Conservation (phyloP, 2,797 vertebrate species). For the Rhynchonycteris naso region DNA sequence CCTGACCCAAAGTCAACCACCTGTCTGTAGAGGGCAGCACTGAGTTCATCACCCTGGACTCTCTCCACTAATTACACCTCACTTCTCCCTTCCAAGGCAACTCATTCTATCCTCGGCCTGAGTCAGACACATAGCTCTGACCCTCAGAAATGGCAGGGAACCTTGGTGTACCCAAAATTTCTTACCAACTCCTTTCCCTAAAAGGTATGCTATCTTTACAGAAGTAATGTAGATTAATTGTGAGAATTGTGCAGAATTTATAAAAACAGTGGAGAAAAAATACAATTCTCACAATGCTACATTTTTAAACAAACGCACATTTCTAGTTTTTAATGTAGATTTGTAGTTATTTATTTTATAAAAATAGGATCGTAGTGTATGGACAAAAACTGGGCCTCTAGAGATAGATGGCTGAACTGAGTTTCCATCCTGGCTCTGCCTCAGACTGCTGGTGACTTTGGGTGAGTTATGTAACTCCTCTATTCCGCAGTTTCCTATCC, state of each 20-base stretch:
- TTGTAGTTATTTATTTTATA: background rate
- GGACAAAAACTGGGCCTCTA: background rate
- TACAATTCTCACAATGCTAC: background rate
- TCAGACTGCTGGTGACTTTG: background rate
- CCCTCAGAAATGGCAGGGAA: background rate
- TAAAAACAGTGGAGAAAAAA: background rate
- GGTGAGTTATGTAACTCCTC: background rate
- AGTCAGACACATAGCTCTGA: background rate
- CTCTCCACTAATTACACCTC: no score
- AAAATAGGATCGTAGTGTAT: background rate
- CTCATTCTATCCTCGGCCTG: background rate
- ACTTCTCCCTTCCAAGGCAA: no score
- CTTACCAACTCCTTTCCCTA: background rate
- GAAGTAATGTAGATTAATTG: background rate
- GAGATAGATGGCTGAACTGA: background rate
- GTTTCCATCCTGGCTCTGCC: background rate
- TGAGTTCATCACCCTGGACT: fast-evolving
- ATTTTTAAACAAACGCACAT: background rate
- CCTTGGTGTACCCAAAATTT: background rate
- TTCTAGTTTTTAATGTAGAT: background rate
- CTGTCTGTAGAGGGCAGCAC: background rate
- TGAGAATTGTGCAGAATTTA: background rate
- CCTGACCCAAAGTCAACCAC: background rate
- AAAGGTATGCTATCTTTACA: background rate
- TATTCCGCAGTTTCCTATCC: background rate